Evolutionary conservation across 2,113 vertebrate genomes (phyloP).

Genomic region (Osmerus mordax): DNA sequence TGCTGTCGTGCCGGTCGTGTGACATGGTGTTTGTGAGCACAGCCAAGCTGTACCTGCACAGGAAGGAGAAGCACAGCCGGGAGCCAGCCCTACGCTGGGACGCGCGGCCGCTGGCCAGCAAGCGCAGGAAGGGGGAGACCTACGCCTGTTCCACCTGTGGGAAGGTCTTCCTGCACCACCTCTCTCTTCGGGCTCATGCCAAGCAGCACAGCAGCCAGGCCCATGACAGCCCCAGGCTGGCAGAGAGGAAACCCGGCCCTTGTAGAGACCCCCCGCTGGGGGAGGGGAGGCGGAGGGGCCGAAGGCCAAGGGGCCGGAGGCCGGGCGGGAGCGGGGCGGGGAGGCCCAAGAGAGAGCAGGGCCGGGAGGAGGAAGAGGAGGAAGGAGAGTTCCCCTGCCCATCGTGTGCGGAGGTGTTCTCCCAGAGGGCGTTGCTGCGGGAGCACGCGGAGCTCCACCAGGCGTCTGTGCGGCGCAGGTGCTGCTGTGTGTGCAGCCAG

Average conservation of each 20-base stretch:
- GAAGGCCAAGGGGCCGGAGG: background rate
- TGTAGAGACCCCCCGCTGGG: too few species aligned
- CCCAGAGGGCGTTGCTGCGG: conserved; percentile 49
- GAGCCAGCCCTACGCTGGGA: conserved; percentile 36
- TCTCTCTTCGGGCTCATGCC: conserved; percentile 61
- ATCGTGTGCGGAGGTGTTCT: conserved; percentile 67
- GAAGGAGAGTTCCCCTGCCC: conserved; percentile 65
- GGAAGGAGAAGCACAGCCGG: conserved; percentile 66
- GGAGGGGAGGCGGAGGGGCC: background rate
- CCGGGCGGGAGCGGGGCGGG: conserved; percentile 7
- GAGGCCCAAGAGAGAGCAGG: conserved; percentile 18
- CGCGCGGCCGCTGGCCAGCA: conserved; percentile 5
- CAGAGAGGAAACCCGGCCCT: too few species aligned
- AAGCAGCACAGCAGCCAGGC: conserved; percentile 27
- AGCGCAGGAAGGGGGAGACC: conserved; percentile 16
- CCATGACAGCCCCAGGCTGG: background rate
- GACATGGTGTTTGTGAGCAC: conserved; percentile 64
- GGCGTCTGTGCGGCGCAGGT: conserved; percentile 36
- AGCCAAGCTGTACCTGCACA: conserved; percentile 58
- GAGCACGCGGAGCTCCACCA: conserved; percentile 65
- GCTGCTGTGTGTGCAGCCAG: conserved; percentile 66
- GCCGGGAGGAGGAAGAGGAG: conserved; percentile 3
- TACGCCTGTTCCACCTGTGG: conserved; percentile 66
- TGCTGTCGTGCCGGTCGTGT: conserved; percentile 65
- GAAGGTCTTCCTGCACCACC: conserved; percentile 66